These are phyloP conservation scores for Lasioglossum vierecki DNA, from an alignment of 2,888 invertebrate species.

Conservation along the genomic window DNA sequence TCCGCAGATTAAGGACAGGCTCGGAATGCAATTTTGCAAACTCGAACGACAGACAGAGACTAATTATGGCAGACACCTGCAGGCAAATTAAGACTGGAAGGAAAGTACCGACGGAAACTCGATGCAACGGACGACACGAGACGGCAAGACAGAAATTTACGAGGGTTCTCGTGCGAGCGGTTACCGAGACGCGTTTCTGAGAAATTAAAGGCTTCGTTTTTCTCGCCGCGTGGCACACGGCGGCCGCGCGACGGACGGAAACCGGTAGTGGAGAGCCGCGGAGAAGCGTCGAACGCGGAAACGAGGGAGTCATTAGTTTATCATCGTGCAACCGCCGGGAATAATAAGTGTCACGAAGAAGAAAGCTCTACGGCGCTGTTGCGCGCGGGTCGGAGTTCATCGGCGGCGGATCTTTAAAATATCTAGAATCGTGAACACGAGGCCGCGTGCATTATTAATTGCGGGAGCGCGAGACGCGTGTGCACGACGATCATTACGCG, in stretches of 20 bases:
- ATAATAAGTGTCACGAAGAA: slow-evolving; percentile 61
- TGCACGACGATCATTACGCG: slow-evolving; percentile 60
- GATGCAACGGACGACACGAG: slow-evolving; percentile 6
- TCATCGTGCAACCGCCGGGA: slow-evolving; percentile 32
- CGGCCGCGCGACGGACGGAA: background rate
- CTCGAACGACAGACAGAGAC: slow-evolving; percentile 30
- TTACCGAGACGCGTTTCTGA: slow-evolving; percentile 6
- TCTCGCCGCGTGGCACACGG: background rate
- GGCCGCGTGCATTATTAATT: slow-evolving; percentile 60
- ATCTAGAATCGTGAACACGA: slow-evolving; percentile 49
- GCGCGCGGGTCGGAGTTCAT: slow-evolving; percentile 54
- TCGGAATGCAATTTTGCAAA: slow-evolving; percentile 18
- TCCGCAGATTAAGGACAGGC: background rate
- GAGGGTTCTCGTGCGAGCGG: slow-evolving; percentile 7
- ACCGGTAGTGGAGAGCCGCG: slow-evolving; percentile 15
- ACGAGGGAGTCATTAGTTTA: slow-evolving; percentile 44
- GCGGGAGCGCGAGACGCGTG: slow-evolving; percentile 48
- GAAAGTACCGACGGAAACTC: slow-evolving; percentile 35
- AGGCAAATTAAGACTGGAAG: slow-evolving; percentile 48
- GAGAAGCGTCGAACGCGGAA: slow-evolving; percentile 34
- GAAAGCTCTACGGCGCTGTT: slow-evolving; percentile 48
- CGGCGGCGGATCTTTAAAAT: slow-evolving; percentile 45
- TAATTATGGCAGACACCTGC: slow-evolving; percentile 12
- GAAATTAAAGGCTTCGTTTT: slow-evolving; percentile 16
- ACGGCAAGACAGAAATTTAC: slow-evolving; percentile 10